Evolutionary conservation across 2,113 vertebrate species (phyloP).

Genomic region (Brevimyrus niger): DNA sequence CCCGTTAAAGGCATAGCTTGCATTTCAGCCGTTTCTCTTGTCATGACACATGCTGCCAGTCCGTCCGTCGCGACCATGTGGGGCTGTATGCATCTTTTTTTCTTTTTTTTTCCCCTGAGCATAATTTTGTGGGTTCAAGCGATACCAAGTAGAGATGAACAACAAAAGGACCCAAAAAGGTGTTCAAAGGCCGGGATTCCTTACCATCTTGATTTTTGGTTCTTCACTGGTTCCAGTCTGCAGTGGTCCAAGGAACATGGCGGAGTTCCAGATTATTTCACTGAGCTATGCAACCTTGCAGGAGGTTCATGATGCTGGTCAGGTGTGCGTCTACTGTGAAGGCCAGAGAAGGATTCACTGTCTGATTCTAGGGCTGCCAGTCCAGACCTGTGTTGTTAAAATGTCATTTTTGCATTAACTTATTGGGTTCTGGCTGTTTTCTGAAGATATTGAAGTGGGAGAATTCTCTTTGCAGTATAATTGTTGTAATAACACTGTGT

Average conservation of each 20-base stretch:
- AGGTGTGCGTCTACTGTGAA: neutral
- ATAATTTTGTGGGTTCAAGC: neutral
- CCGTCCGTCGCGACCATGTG: neutral
- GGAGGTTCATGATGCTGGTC: neutral
- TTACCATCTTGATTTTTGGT: neutral
- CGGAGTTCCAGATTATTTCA: neutral
- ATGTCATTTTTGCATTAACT: neutral
- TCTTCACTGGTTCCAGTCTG: neutral
- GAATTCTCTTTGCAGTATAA: conserved; percentile 4
- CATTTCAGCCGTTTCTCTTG: neutral
- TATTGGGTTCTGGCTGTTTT: neutral
- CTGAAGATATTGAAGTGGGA: neutral
- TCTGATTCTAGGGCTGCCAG: conserved; percentile 11
- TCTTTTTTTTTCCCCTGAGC: too few species aligned
- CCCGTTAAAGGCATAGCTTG: neutral
- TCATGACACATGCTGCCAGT: neutral
- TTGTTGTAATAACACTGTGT: neutral
- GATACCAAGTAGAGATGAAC: neutral
- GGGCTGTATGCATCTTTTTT: neutral
- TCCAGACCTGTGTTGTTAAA: neutral
- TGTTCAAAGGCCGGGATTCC: neutral
- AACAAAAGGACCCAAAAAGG: neutral
- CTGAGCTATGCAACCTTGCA: conserved; percentile 12
- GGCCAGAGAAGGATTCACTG: neutral
- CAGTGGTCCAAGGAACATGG: neutral